Base-by-base conservation (phyloP, 2,797 vertebrate species). In the Amphiprion clarkii region DNA sequence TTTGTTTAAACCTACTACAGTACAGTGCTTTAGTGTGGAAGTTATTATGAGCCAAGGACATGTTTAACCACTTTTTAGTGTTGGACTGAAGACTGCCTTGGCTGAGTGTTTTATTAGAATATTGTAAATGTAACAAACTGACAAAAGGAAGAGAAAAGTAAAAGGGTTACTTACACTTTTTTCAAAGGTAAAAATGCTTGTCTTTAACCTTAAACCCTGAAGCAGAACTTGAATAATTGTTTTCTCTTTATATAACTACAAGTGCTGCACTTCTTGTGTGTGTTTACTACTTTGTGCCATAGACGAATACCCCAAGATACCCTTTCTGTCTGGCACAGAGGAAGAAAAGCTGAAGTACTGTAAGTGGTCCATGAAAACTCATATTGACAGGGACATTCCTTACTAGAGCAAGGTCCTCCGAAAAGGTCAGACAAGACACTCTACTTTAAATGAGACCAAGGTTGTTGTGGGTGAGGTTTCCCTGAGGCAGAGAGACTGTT, bases 341-440 rank as follows among this genome's bases (percentile, higher is more conserved):
- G 65, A 78, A 67, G 71, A 79, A 69, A 76, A 82, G 69, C 54
- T 79, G 49, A 74, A 83, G 63, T 83, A 85, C 33, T 81, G 42
- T 57, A 79, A 91, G 85, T 89, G 88, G 83, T 82, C 79, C 88
- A 84, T 93, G 87, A 93, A 89, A 91, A 92, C 33, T 48, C 11
- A 64, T 88, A 92, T 86, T 91, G 93, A 93, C 93, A 91, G 87
- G 85, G 73, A 89, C 87, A 89, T 74, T 75, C 74, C 67, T 81
- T 74, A 76, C 67, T 60, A 61, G 60, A 87, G 79, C 78, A 72
- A 84, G 78, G 81, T 87, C 86, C 80, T 57, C 76, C 4, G 21
- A 63, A 89, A 91, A 93, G 92, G 89, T 93, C 90, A 93, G 55
- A 71, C 73, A 62, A 81, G 81, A 84, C 71, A 70, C 67, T 86